Evolutionary conservation across 37 sponge, comb jelly and placozoan genomes (phyloP).

Genomic region (Ianthella basta): DNA sequence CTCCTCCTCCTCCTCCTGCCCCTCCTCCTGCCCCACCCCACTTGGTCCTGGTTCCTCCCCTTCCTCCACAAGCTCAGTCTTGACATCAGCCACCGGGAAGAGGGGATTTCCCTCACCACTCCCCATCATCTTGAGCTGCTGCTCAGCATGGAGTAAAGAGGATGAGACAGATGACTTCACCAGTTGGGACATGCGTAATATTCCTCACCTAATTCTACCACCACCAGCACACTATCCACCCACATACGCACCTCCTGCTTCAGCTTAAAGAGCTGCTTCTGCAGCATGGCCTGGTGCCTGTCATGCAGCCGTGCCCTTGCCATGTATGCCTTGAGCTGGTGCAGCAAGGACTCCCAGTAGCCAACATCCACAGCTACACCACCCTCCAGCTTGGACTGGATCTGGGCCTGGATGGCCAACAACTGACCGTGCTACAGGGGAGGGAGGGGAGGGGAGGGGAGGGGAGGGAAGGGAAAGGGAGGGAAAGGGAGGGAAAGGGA

Average conservation of each 20-base stretch:
- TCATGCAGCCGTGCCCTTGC: slow-evolving; percentile 87
- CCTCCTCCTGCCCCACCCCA: slow-evolving; percentile 3
- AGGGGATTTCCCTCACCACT: slow-evolving; percentile 34
- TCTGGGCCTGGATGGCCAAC: slow-evolving; percentile 78
- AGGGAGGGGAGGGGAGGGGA: not conserved
- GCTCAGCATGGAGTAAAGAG: not conserved
- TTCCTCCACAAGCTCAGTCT: not conserved
- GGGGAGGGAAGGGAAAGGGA: not conserved
- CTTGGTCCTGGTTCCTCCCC: slow-evolving; percentile 10
- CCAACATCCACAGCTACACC: slow-evolving; percentile 83
- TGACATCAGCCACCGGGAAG: slow-evolving; percentile 52
- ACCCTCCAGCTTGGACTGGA: slow-evolving; percentile 68
- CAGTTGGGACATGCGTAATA: too few species aligned
- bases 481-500: not conserved
- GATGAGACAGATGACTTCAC: not conserved
- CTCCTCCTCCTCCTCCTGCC: not conserved
- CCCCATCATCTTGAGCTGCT: slow-evolving; percentile 50
- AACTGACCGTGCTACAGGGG: slow-evolving; percentile 76
- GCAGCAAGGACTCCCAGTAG: slow-evolving; percentile 89
- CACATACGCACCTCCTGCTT: slow-evolving; percentile 74
- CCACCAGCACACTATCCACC: slow-evolving; percentile 2
- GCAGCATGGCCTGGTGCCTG: slow-evolving; percentile 88
- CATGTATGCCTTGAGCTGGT: slow-evolving; percentile 88
- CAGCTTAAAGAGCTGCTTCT: slow-evolving; percentile 75
- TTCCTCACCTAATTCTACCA: not conserved